These are phyloP conservation scores for Thaleichthys pacificus DNA, from an alignment of 2,797 vertebrate genomes.

Conservation along the genomic window DNA sequence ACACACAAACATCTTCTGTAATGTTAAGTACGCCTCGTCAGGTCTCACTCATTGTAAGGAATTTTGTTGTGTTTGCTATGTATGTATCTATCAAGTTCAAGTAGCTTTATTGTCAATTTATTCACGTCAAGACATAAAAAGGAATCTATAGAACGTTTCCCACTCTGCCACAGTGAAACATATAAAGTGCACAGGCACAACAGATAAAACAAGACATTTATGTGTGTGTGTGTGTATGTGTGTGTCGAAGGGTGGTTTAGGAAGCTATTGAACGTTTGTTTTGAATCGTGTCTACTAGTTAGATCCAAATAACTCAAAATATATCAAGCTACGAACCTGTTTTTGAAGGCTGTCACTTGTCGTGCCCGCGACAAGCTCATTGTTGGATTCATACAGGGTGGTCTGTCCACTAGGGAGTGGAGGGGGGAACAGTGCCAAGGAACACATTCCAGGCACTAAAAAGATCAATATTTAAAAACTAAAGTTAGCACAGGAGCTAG, in stretches of 20 bases:
- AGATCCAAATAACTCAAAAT: background rate
- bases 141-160: too few species aligned
- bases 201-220: too few species aligned
- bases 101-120: too few species aligned
- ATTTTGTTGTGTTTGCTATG: too few species aligned
- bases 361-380: slow-evolving; percentile 78
- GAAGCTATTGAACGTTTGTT: too few species aligned
- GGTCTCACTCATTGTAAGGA: too few species aligned
- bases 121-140: too few species aligned
- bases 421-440: slow-evolving; percentile 82
- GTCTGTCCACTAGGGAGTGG: slow-evolving; percentile 75
- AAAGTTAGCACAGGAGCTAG: background rate
- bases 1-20: background rate
- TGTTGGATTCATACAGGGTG: slow-evolving; percentile 87
- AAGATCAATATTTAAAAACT: background rate
- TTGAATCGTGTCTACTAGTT: background rate
- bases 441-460: slow-evolving; percentile 76
- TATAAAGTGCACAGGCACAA: too few species aligned
- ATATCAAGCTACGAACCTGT: slow-evolving; percentile 65
- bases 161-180: too few species aligned
- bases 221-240: background rate
- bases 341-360: slow-evolving; percentile 68
- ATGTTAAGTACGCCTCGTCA: background rate
- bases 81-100: too few species aligned
- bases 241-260: background rate